Evolutionary conservation across 2,797 vertebrate genomes (phyloP), one percentile per base, ranked within the genome.

Genomic region (Myripristis murdjan): DNA sequence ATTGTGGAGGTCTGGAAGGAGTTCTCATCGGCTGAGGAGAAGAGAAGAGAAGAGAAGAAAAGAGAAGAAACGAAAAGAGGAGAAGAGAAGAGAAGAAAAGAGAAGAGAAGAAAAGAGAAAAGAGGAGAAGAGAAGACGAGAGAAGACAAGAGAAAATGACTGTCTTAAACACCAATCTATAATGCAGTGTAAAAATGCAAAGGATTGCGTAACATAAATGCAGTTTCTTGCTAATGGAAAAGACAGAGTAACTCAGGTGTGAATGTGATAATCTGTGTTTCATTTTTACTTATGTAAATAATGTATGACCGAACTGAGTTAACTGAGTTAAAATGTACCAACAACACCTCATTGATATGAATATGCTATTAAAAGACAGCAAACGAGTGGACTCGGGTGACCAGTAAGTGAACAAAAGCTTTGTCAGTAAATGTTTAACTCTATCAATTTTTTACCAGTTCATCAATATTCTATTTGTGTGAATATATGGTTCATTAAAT

Each of bases 401-500:
- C 24, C 9, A 12, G 48, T 11, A 28, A 66, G 37, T 0, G 55
- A 80, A 41, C 64, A 39, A 49, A 71, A 61, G 44, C 43, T 2
- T 6, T 4, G 1, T 14, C n/a, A 46, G 57, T 72, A 70, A 82
- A 76, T 48, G 55, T 60, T 26, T 63, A 37, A 31, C 39, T 47
- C 26, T 5, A 85, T 91, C 31, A 73, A 81, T 79, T 64, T 78
- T 90, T 87, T 24, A 87, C 31, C 0, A 2, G 5, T 18, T 41
- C 46, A 64, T 91, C 31, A 84, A 86, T 80, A 69, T 22, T 86
- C 37, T 49, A 80, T 57, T 26, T 39, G 18, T 16, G 51, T 49
- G 62, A 73, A 56, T 22, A 37, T 2, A 51, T 23, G 23, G 67
- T 53, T 87, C 53, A 83, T 87, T 83, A 79, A 67, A 75, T 69